Conservation (phyloP, 1,140 invertebrate genomes). For the Leptinotarsa undecemlineata region DNA sequence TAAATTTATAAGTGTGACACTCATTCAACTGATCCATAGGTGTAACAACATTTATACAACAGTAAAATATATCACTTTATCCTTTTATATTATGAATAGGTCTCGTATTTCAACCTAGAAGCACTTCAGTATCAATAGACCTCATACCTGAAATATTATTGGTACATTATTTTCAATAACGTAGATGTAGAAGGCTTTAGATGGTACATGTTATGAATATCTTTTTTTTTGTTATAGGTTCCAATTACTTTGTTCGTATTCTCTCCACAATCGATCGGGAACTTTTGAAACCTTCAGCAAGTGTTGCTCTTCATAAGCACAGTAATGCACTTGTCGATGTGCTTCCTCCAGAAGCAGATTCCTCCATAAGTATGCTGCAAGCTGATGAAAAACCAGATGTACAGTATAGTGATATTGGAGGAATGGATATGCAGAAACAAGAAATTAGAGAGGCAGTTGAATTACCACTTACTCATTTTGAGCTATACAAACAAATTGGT, state of each 20-base stretch:
- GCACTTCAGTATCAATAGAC: no score
- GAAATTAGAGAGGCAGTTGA: conserved; percentile 99
- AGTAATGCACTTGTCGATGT: conserved; percentile 93
- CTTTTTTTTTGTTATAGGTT: conserved; percentile 60
- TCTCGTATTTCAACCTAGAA: no score
- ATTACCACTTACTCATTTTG: conserved; percentile 96
- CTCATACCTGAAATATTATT: no score
- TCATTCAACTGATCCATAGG: no score
- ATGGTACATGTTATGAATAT: neutral
- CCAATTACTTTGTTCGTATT: conserved; percentile 92
- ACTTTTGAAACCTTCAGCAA: conserved; percentile 85
- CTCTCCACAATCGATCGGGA: conserved; percentile 87
- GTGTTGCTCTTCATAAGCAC: conserved; percentile 91
- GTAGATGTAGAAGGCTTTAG: no score
- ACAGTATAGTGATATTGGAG: conserved; percentile 96
- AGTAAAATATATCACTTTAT: no score
- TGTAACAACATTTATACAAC: no score
- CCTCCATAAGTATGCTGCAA: conserved; percentile 94
- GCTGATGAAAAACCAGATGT: conserved; percentile 99
- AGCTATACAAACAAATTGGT: conserved; percentile 98
- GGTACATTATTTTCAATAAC: no score
- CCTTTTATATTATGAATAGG: no score
- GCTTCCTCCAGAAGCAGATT: conserved; percentile 89
- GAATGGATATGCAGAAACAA: conserved; percentile 99
- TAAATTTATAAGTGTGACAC: no score